These are phyloP conservation scores for Thermophis baileyi DNA, from an alignment of 2,113 vertebrate species.

Conservation along the genomic window DNA sequence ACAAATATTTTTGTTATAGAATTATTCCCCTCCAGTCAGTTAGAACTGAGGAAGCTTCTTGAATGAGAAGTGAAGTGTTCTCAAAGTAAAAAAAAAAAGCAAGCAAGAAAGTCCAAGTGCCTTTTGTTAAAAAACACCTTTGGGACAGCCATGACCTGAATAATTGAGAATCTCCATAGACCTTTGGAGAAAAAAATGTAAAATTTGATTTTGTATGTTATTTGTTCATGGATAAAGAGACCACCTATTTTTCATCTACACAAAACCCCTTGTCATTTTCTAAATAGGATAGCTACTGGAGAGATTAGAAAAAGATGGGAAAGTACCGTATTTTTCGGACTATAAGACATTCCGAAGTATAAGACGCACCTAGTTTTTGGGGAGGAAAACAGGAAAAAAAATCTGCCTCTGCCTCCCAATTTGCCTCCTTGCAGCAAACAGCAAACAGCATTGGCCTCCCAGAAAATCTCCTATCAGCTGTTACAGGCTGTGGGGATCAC, in stretches of 20 bases:
- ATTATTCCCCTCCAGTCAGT: neutral
- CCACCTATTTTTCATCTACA: neutral
- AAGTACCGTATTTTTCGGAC: too few relatives aligned
- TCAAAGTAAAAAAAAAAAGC: neutral
- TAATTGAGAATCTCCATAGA: neutral
- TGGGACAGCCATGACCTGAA: neutral
- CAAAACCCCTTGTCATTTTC: neutral
- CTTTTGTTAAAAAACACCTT: neutral
- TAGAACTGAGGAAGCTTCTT: neutral
- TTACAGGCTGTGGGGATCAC: too few relatives aligned
- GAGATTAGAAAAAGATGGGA: neutral
- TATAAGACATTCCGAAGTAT: too few relatives aligned
- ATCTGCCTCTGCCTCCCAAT: too few relatives aligned
- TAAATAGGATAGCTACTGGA: neutral
- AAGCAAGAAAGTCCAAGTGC: neutral
- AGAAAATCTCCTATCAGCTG: too few relatives aligned
- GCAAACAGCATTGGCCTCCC: too few relatives aligned
- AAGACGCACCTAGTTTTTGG: too few relatives aligned
- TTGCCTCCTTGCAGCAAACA: too few relatives aligned
- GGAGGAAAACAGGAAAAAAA: too few relatives aligned
- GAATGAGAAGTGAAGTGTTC: neutral
- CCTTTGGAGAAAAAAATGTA: neutral
- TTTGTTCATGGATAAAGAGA: conserved; percentile 13
- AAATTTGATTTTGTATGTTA: neutral
- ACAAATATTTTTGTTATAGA: neutral